Evolutionary conservation across 2,888 invertebrate genomes (phyloP).

Genomic region (Drosophila macrospina): DNA sequence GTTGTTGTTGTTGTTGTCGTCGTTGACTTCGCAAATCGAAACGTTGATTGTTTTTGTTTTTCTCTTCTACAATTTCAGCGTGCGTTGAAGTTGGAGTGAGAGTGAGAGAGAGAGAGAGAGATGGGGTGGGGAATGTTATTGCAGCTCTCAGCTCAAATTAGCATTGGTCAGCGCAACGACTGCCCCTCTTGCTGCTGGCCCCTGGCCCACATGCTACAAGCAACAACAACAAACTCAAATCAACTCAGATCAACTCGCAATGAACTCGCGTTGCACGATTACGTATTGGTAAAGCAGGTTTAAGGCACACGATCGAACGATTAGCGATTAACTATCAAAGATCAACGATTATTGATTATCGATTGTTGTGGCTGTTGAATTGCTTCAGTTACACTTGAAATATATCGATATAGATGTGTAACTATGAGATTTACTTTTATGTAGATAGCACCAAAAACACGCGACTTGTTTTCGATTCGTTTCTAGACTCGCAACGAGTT

Average conservation of each 20-base stretch:
- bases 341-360: conserved; percentile 12
- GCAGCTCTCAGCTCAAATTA: conserved; percentile 37
- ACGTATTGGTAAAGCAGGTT: conserved; percentile 51
- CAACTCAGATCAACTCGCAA: conserved; percentile 2
- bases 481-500: conserved; percentile 11
- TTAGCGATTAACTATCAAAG: conserved; percentile 31
- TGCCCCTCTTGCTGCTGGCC: conserved; percentile 18
- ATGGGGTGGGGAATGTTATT: conserved; percentile 1
- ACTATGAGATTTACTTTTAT: not conserved
- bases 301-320: conserved; percentile 40
- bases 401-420: not conserved
- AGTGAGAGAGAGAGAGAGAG: too few species aligned
- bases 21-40: conserved; percentile 50
- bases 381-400: not conserved
- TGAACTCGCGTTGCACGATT: conserved; percentile 26
- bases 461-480: conserved; percentile 6
- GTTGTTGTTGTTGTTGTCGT: conserved; percentile 21
- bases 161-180: conserved; percentile 45
- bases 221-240: conserved; percentile 1
- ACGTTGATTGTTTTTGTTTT: conserved; percentile 51
- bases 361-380: not conserved
- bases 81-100: too few species aligned
- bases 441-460: conserved; percentile 28
- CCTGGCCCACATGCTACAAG: conserved; percentile 33
- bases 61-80: conserved; percentile 4